Conservation (phyloP, 2,113 vertebrate species). For the Macroglossus sobrinus region DNA sequence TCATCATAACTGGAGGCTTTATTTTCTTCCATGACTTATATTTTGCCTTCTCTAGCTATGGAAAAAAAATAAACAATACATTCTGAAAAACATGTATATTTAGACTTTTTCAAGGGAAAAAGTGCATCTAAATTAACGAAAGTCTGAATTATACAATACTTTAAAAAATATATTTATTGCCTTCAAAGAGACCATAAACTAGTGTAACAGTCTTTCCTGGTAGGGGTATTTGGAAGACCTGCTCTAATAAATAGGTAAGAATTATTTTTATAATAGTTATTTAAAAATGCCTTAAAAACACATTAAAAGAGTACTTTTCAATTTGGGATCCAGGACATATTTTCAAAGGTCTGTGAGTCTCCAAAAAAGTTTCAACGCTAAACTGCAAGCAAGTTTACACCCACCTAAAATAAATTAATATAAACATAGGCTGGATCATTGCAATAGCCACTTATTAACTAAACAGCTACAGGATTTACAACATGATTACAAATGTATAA, state of each 20-base stretch:
- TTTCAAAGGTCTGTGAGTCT: constrained; percentile 12
- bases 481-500: neutral
- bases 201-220: neutral
- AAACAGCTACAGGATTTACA: neutral
- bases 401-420: constrained; percentile 3
- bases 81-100: neutral
- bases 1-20: neutral
- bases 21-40: neutral
- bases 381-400: neutral
- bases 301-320: neutral
- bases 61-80: neutral
- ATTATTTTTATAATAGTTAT: neutral
- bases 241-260: neutral
- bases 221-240: neutral
- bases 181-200: constrained; percentile 26
- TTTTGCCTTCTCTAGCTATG: neutral
- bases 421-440: neutral
- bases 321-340: neutral
- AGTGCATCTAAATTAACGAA: constrained; percentile 32
- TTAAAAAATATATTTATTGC: constrained; percentile 25
- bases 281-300: constrained; percentile 27
- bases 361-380: neutral
- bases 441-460: neutral
- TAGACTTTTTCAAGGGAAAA: constrained; percentile 32
- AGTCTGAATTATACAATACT: neutral